phyloP scores from a whole-genome alignment of 64 coral and sea anemone genomes.

The Acropora tenuis region DNA sequence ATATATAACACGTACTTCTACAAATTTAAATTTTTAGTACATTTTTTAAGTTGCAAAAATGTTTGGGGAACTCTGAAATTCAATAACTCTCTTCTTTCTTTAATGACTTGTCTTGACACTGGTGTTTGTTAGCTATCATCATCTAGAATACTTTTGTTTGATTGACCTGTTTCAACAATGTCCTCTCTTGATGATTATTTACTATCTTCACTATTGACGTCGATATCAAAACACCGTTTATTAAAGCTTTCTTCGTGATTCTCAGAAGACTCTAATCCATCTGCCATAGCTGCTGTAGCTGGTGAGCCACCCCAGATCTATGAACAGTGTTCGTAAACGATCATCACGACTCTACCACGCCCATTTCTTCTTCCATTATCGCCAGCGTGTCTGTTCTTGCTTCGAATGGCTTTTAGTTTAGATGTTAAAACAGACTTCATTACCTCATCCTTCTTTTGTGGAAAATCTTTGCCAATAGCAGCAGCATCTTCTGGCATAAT shows the following conservation, averaged over 20 bases:
- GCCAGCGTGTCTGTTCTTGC: conserved; percentile 19
- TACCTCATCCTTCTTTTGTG: conserved; percentile 64
- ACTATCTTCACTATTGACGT: conserved; percentile 33
- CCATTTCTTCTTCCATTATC: conserved; percentile 38
- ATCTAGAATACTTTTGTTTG: neutral
- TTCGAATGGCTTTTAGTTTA: conserved; percentile 32
- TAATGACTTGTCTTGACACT: conserved; percentile 68
- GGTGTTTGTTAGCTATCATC: conserved; percentile 1
- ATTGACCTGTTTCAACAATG: neutral
- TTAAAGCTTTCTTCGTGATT: conserved; percentile 60
- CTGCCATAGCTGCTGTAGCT: conserved; percentile 42
- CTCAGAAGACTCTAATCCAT: conserved; percentile 58
- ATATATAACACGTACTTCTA: no score
- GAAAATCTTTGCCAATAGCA: conserved; percentile 71
- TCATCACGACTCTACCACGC: conserved; percentile 50
- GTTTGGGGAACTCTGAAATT: neutral
- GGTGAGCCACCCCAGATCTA: conserved; percentile 57
- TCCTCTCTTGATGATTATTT: neutral
- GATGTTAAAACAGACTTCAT: conserved; percentile 71
- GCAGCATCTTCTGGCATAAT: conserved; percentile 76
- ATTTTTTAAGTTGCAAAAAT: conserved; percentile 47
- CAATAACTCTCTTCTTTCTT: conserved; percentile 71
- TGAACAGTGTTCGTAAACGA: conserved; percentile 40
- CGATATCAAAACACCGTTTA: conserved; percentile 29
- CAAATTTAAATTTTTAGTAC: no score